Evolutionary conservation across 2,113 vertebrate genomes (phyloP), one percentile per base, ranked within the genome.

Genomic region (Hassar affinis): DNA sequence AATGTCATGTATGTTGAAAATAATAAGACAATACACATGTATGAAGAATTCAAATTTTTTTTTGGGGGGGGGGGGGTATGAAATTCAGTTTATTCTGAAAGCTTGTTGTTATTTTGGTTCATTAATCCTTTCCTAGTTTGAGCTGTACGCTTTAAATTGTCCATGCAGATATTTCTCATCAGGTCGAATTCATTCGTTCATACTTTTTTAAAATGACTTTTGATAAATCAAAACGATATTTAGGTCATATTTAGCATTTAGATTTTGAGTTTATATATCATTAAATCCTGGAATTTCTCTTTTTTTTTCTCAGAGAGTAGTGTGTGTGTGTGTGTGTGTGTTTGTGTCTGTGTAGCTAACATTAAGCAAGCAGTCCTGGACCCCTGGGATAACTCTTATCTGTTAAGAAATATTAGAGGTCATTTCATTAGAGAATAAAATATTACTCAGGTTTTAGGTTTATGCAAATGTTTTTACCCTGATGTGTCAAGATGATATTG

Each of bases 361-460:
- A 25, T 76, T 49, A 61, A 74, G 42, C n/a, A 45, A 61, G 49
- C 49, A 35, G 52, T 54, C 30, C 42, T 42, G 17, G 14, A 33
- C 20, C 20, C 22, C 20, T 80, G 78, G n/a, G 38, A 47, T 11
- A 30, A 30, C 15, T 64, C 20, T 64, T 49, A 49, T 61, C 77
- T 47, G 1, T 10, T 35, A 6, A 81, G 49, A 68, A 45, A 30
- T 30, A 45, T 57, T 42, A 47, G 4, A 52, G 5, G 30, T 85
- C 30, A 66, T 77, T 68, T 69, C 56, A 81, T 59, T 47, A 47
- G 42, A 81, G 69, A 80, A 42, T 76, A 33, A 78, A 68, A 71
- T 56, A 71, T 84, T 78, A 80, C 84, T 85, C 84, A 85, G 84
- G 68, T 74, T 80, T 74, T 45, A 87, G 64, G 38, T 84, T 33